phyloP scores from a whole-genome alignment of 2,888 invertebrate species.

The Podabrus alpinus region DNA sequence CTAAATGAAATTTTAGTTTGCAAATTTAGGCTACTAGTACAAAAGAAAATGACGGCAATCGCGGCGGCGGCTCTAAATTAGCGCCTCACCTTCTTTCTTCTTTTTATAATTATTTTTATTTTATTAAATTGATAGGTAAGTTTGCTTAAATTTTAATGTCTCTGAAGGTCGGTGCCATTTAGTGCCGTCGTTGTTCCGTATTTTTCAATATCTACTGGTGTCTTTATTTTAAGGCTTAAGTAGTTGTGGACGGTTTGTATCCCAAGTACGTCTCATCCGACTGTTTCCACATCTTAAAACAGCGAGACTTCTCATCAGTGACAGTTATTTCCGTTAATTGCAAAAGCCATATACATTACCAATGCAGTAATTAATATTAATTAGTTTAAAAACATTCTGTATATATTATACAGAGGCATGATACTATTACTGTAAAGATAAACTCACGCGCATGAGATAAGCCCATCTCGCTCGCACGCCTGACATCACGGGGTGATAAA shows the following conservation, averaged over 20 bases:
- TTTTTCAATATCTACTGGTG: constrained; percentile 32
- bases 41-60: constrained; percentile 21
- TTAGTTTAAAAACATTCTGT: constrained; percentile 49
- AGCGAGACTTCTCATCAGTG: constrained; percentile 44
- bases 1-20: constrained; percentile 38
- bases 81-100: not conserved
- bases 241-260: constrained; percentile 45
- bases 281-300: constrained; percentile 46
- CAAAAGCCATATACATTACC: constrained; percentile 36
- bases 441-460: no score
- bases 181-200: not conserved
- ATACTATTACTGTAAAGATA: no score
- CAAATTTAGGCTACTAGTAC: constrained; percentile 33
- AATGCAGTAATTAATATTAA: constrained; percentile 42
- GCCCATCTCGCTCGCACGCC: no score
- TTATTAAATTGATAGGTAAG: not conserved
- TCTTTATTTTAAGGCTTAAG: constrained; percentile 43
- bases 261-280: constrained; percentile 35
- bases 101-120: not conserved
- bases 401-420: constrained; percentile 52
- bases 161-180: not conserved
- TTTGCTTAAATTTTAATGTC: not conserved
- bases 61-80: not conserved
- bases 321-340: constrained; percentile 47
- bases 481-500: no score